Conservation (phyloP, 64 coral and sea anemone genomes). For the Porites australiensis region DNA sequence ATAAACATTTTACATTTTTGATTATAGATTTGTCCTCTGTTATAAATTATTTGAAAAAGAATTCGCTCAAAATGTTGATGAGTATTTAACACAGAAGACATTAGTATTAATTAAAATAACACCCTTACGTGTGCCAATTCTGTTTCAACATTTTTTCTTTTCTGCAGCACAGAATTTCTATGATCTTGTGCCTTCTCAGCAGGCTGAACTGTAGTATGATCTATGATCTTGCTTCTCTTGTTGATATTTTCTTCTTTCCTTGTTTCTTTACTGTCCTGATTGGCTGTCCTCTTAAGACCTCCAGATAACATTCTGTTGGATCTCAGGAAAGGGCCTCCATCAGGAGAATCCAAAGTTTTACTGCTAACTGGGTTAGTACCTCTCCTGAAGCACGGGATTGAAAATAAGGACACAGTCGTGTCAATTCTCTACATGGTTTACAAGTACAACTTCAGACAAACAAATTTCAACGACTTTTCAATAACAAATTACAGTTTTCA, state of each 20-base stretch:
- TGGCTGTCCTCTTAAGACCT: not conserved
- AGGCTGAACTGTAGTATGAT: not conserved
- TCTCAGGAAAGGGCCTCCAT: not conserved
- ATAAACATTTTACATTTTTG: too few species aligned
- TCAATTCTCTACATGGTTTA: too few species aligned
- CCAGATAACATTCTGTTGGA: not conserved
- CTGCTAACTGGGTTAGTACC: not conserved
- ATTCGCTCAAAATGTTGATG: too few species aligned
- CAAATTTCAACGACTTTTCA: too few species aligned
- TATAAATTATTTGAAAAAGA: too few species aligned
- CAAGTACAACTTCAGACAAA: too few species aligned
- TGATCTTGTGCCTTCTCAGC: not conserved
- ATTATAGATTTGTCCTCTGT: too few species aligned
- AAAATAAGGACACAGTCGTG: too few species aligned
- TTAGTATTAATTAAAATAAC: not conserved
- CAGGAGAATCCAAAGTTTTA: not conserved
- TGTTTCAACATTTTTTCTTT: not conserved
- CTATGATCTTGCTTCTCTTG: constrained; percentile 22
- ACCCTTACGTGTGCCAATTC: not conserved
- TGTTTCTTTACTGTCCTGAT: not conserved
- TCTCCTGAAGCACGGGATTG: not conserved
- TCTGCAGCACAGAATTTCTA: not conserved
- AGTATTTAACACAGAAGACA: too few species aligned
- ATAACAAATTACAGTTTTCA: too few species aligned
- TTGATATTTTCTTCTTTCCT: not conserved